Base-by-base conservation (phyloP, 2,113 vertebrate genomes). In the Sorex araneus region DNA sequence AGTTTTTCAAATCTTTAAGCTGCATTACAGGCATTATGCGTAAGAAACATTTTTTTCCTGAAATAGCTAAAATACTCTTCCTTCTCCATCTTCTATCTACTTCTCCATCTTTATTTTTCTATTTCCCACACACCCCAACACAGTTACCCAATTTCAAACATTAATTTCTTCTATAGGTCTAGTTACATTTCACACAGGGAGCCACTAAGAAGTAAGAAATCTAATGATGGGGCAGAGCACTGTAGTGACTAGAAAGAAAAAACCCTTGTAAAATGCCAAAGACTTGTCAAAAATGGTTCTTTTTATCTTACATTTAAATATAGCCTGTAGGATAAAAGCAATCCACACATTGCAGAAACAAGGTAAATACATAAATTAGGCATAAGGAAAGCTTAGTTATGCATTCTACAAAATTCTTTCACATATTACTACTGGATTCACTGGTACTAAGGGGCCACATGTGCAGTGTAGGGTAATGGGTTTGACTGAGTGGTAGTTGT, bases 91-190 rank as follows among this genome's bases (percentile, higher is more conserved):
- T 2, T 54, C 16, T 54, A 54, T 54, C 50, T 54, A 4, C 45
- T 27, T 54, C 13, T 19, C 30, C 0, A 2, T 30, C 47, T 27
- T 50, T 63, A 23, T 2, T 23, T 5, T 4, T n/a, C 28, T 23
- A 57, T 79, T 23, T 1, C 45, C 70, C 66, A 34, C 6, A 93
- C 36, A 82, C 47, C 28, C 81, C 23, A 84, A 84, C 95, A 87
- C 95, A 87, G 71, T 84, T 75, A 77, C 47, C 64, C 50, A 93
- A 69, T 54, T 96, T 94, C 50, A 91, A 21, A 87, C 67, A 84
- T 92, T 54, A 86, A 32, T 94, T 97, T 86, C 43, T 96, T 97
- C 94, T 76, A 64, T 92, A 92, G 69, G 6, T 84, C 19, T 95
- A n/a, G 86, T 1, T 0, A 71, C 95, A 67, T 76, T 85, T 27